Evolutionary conservation across 2,797 vertebrate species (phyloP).

Genomic region (Phoeniculus purpureus): DNA sequence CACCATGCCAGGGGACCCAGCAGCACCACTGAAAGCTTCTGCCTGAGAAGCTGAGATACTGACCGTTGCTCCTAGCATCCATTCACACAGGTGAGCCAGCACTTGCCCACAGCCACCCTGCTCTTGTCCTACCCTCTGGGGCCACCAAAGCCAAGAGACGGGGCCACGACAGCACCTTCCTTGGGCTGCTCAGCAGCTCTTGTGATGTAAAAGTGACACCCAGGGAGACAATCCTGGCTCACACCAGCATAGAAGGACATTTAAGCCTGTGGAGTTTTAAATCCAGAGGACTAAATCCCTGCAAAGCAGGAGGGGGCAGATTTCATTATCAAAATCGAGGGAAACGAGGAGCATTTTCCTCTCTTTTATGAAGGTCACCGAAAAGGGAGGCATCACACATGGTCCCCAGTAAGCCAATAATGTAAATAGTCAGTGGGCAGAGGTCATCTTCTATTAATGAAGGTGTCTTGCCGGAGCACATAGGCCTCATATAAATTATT

Average conservation of each 20-base stretch:
- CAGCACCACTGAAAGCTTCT: neutral
- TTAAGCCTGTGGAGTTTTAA: neutral
- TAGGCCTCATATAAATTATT: conserved; percentile 20
- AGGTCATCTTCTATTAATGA: conserved; percentile 37
- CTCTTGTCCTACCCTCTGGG: neutral
- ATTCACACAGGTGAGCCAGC: accelerated
- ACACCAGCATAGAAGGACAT: neutral
- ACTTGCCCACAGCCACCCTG: accelerated
- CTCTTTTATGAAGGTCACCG: conserved; percentile 21
- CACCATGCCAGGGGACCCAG: accelerated
- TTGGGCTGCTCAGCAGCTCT: neutral
- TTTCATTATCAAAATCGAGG: neutral
- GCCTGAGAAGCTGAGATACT: accelerated
- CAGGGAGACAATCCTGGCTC: neutral
- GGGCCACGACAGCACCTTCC: accelerated
- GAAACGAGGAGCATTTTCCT: neutral
- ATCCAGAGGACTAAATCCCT: neutral
- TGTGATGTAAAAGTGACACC: neutral
- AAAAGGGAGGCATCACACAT: neutral
- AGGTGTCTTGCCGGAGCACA: conserved; percentile 10
- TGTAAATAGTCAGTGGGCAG: conserved; percentile 7
- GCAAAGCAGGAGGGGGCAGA: neutral
- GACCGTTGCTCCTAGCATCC: neutral
- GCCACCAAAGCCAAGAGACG: neutral
- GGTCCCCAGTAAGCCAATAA: neutral